Conservation (phyloP, 1,140 invertebrate species). For the Tetraneura akinire region DNA sequence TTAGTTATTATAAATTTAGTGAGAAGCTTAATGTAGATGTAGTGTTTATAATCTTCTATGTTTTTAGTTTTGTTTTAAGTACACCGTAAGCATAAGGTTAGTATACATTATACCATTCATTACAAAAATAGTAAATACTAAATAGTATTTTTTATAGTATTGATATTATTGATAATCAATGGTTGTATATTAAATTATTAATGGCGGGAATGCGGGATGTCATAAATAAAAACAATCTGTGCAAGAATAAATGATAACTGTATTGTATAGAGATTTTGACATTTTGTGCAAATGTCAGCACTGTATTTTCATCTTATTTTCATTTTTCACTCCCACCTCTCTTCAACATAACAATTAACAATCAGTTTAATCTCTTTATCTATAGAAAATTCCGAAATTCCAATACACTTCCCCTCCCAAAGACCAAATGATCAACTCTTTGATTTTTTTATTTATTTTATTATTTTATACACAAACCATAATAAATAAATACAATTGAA, state of each 20-base stretch:
- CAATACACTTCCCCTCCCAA: constrained; percentile 41
- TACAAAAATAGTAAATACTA: no score
- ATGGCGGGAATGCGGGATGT: not conserved
- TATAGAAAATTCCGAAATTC: constrained; percentile 51
- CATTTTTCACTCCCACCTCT: constrained; percentile 27
- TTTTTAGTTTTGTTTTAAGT: no score
- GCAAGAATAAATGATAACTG: not conserved
- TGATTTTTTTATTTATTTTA: constrained; percentile 28
- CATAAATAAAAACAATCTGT: not conserved
- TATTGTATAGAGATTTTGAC: constrained; percentile 9
- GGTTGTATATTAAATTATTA: no score
- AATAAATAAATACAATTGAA: constrained; percentile 27
- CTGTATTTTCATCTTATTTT: constrained; percentile 31
- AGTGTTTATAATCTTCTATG: no score
- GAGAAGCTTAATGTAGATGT: no score
- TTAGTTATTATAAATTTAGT: no score
- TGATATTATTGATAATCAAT: no score
- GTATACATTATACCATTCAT: no score
- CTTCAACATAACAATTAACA: not conserved
- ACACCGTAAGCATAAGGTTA: no score
- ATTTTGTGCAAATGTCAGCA: constrained; percentile 45
- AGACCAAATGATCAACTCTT: constrained; percentile 40
- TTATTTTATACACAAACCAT: not conserved
- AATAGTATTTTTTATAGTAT: no score
- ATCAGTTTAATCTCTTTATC: constrained; percentile 48